Conservation (phyloP, 2,888 invertebrate species). For the Polymixis lichenea region DNA sequence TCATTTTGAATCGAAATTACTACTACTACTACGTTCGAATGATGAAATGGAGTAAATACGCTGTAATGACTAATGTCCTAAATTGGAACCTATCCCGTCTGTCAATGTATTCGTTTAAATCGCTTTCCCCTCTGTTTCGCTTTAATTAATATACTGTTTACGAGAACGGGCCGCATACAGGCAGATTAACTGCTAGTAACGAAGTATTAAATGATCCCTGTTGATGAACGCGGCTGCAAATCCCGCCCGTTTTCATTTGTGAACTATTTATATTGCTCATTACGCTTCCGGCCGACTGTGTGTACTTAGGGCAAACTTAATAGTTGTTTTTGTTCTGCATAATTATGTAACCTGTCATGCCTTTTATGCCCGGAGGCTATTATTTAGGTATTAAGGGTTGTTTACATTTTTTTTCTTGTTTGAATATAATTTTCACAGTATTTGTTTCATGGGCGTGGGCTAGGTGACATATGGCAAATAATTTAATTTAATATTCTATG, state of each 20-base stretch:
- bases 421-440: no score
- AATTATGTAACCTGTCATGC: no score
- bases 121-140: no score
- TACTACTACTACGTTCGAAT: no score
- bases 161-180: not conserved
- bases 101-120: not conserved
- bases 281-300: no score
- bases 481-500: no score
- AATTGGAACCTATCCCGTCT: not conserved
- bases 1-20: not conserved
- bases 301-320: not conserved
- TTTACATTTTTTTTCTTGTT: no score
- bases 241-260: slow-evolving; percentile 5
- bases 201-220: slow-evolving; percentile 12
- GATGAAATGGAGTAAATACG: not conserved
- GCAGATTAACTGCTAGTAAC: not conserved
- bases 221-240: no score
- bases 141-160: slow-evolving; percentile 9
- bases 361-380: no score
- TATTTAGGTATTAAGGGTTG: no score
- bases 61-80: not conserved
- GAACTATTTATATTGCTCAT: not conserved
- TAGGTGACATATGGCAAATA: no score
- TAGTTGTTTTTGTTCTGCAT: not conserved
- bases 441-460: no score